phyloP scores from a whole-genome alignment of 2,113 vertebrate genomes.

The Rhinoptilus africanus region DNA sequence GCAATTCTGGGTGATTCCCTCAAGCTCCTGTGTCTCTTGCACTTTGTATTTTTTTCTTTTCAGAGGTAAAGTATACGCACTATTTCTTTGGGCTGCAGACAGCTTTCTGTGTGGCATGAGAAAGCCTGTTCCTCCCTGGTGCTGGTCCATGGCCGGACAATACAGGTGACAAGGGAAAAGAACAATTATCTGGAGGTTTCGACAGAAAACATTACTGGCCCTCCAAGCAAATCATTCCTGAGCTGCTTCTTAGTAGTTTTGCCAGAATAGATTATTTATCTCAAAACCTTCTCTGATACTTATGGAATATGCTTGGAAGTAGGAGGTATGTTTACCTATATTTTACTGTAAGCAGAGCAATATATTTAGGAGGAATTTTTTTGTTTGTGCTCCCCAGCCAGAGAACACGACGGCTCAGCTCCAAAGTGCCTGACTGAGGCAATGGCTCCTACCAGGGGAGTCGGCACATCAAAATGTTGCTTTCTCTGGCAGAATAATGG shows the following conservation, averaged over 20 bases:
- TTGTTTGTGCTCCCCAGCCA: background rate
- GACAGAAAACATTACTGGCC: background rate
- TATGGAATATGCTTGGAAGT: background rate
- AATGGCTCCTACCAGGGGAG: background rate
- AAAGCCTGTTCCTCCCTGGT: background rate
- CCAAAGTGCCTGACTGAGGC: background rate
- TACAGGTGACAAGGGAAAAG: background rate
- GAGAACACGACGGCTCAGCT: background rate
- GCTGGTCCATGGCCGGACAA: background rate
- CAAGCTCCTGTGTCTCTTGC: background rate
- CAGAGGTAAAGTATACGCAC: background rate
- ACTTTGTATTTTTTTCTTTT: background rate
- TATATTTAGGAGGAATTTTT: background rate
- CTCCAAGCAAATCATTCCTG: background rate
- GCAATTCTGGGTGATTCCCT: background rate
- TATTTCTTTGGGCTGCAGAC: background rate
- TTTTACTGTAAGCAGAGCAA: background rate
- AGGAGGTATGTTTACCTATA: background rate
- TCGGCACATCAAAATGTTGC: conserved; percentile 35
- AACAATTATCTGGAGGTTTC: background rate
- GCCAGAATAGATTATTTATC: background rate
- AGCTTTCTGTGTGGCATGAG: background rate
- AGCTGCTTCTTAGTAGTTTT: background rate
- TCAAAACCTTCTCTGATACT: background rate
- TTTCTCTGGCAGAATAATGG: conserved; percentile 35